Evolutionary conservation across 2,888 invertebrate species (phyloP).

Genomic region (Agriopis marginaria): DNA sequence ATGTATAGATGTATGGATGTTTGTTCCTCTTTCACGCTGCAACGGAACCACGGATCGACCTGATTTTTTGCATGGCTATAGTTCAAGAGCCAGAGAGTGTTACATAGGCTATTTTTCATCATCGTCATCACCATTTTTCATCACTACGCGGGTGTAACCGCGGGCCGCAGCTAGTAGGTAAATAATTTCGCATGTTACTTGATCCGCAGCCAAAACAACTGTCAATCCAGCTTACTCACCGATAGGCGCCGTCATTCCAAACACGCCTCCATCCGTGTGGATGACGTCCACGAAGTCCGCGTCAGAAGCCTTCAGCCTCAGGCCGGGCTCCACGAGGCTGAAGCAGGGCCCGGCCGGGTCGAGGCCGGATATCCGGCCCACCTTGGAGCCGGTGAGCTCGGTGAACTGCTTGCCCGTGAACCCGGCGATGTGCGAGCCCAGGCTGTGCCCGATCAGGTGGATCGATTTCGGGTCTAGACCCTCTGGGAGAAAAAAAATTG

Average conservation of each 20-base stretch:
- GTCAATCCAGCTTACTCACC: conserved; percentile 53
- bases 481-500: conserved; percentile 50
- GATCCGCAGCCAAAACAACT: background rate
- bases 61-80: too few species aligned
- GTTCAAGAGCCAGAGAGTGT: too few species aligned
- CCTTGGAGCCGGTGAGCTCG: conserved; percentile 55
- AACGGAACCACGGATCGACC: too few species aligned
- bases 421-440: conserved; percentile 73
- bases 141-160: too few species aligned
- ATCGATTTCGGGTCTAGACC: conserved; percentile 62
- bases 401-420: conserved; percentile 69
- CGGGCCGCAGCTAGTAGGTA: too few species aligned
- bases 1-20: too few species aligned
- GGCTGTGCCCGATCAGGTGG: conserved; percentile 77
- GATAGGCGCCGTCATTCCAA: conserved; percentile 61
- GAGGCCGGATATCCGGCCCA: conserved; percentile 70
- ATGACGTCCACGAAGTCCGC: conserved; percentile 72
- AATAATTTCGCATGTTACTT: too few species aligned
- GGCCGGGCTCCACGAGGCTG: conserved; percentile 55
- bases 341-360: conserved; percentile 82
- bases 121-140: too few species aligned
- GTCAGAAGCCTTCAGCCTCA: conserved; percentile 61
- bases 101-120: too few species aligned
- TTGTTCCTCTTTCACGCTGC: too few species aligned
- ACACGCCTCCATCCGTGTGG: conserved; percentile 71